Evolutionary conservation across 1,140 invertebrate genomes (phyloP), one percentile per base, ranked within the genome.

Genomic region (Reticulitermes speratus): DNA sequence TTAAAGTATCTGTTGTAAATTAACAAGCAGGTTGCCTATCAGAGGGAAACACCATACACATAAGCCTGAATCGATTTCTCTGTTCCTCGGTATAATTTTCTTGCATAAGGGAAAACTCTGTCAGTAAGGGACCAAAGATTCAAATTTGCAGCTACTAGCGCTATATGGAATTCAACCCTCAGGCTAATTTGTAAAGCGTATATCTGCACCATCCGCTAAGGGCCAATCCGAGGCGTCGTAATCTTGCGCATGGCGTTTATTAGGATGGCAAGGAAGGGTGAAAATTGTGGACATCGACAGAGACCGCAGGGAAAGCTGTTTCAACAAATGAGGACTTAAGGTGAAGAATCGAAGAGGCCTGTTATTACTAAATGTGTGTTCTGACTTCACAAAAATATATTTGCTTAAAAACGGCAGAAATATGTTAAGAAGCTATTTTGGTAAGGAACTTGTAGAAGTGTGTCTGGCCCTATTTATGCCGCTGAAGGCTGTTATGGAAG

Each of bases 201-300:
- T 30, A 75, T 75, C n/a, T 75, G 65, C 84, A 84, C 45, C 45
- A 84, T 84, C 84, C 84, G 23, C 84, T 55, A 84, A 59, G 45
- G 38, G 84, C 84, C 84, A 84, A 84, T 55, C 84, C 55, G 84
- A 84, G 30, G 84, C 84, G 48, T 32, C 30, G 48, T 59, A 55
- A 84, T 84, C 14, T 59, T 5, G 84, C 84, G 84, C 59, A 52
- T 84, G 38, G 84, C 84, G 48, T 75, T 30, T 75, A 75, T 75
- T 75, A 75, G 65, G 65, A 75, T 7, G n/a, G 65, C 0, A 59
- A 75, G n/a, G 25, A 30, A 25, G n/a, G 65, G 65, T 25, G n/a
- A 30, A 30, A 30, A 75, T 75, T 75, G 65, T 75, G 65, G 65
- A 75, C 14, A n/a, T n/a, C n/a, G 65, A 12, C 59, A 25, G 59